Percentiles rank a stretch among this genome's conserved stretches.
These are phyloP conservation scores for Melanargia galathea DNA, from an alignment of 2,888 invertebrate species.

Conservation along the genomic window DNA sequence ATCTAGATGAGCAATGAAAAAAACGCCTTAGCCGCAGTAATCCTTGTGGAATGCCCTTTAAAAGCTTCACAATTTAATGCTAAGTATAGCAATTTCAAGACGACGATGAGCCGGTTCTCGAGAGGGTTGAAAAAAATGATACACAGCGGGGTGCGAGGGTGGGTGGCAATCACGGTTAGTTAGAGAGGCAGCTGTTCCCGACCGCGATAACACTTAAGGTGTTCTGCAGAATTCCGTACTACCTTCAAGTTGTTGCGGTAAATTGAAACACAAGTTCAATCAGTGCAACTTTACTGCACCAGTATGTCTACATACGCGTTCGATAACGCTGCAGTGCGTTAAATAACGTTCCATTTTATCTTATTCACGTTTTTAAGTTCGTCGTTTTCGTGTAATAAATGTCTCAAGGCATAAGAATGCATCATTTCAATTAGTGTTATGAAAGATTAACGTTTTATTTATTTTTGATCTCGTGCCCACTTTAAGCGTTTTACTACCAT, in stretches of 20 bases:
- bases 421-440: no score
- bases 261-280: slow-evolving; percentile 53
- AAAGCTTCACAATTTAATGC: slow-evolving; percentile 77
- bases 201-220: slow-evolving; percentile 58
- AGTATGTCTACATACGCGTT: slow-evolving; percentile 20
- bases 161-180: slow-evolving; percentile 69
- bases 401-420: no score
- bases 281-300: slow-evolving; percentile 30
- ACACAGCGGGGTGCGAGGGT: slow-evolving; percentile 54
- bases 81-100: slow-evolving; percentile 78
- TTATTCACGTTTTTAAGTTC: background rate
- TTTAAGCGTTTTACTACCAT: background rate
- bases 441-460: background rate
- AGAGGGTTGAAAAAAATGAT: slow-evolving; percentile 77
- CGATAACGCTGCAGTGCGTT: slow-evolving; percentile 41
- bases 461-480: background rate
- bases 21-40: slow-evolving; percentile 64
- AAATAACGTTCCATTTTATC: background rate
- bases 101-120: slow-evolving; percentile 61
- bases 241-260: slow-evolving; percentile 46
- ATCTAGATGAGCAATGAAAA: slow-evolving; percentile 65
- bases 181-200: slow-evolving; percentile 70
- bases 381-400: background rate
- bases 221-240: slow-evolving; percentile 57
- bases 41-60: slow-evolving; percentile 71